These are phyloP conservation scores for Iphiclides podalirius DNA, from an alignment of 2,888 invertebrate species.

Conservation along the genomic window DNA sequence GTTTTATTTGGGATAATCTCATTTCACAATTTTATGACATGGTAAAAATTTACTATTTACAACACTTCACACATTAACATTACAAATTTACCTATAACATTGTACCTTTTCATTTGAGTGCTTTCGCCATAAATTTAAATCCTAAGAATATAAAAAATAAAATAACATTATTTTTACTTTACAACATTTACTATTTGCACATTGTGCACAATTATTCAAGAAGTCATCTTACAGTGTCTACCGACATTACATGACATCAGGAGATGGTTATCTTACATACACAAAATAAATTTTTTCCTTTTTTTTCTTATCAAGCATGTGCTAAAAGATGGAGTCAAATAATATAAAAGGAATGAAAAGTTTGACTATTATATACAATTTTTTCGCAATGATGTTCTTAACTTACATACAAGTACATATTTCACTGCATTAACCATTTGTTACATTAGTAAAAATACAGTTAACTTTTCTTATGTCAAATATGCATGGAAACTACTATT, in stretches of 20 bases:
- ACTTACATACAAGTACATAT: neutral
- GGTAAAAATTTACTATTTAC: slow-evolving; percentile 76
- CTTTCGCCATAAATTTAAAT: slow-evolving; percentile 54
- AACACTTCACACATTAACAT: slow-evolving; percentile 60
- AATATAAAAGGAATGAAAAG: slow-evolving; percentile 6
- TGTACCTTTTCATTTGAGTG: slow-evolving; percentile 68
- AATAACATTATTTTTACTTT: slow-evolving; percentile 66
- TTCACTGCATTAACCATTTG: slow-evolving; percentile 6
- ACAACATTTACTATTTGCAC: slow-evolving; percentile 66
- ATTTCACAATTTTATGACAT: slow-evolving; percentile 73
- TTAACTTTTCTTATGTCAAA: slow-evolving; percentile 7
- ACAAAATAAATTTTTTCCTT: neutral
- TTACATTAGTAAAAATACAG: slow-evolving; percentile 5
- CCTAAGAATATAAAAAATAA: slow-evolving; percentile 72
- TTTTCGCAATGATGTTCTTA: slow-evolving; percentile 3
- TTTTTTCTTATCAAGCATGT: slow-evolving; percentile 3
- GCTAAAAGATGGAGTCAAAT: slow-evolving; percentile 4
- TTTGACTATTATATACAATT: slow-evolving; percentile 17
- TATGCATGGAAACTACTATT: slow-evolving; percentile 6
- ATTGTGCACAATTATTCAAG: slow-evolving; percentile 58
- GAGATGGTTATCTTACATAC: slow-evolving; percentile 12
- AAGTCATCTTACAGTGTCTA: slow-evolving; percentile 12
- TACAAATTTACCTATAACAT: slow-evolving; percentile 66
- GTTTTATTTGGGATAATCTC: slow-evolving; percentile 76
- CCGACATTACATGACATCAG: slow-evolving; percentile 3